Evolutionary conservation across 2,888 invertebrate species (phyloP).

Genomic region (Pycnomerus fuliginosus): DNA sequence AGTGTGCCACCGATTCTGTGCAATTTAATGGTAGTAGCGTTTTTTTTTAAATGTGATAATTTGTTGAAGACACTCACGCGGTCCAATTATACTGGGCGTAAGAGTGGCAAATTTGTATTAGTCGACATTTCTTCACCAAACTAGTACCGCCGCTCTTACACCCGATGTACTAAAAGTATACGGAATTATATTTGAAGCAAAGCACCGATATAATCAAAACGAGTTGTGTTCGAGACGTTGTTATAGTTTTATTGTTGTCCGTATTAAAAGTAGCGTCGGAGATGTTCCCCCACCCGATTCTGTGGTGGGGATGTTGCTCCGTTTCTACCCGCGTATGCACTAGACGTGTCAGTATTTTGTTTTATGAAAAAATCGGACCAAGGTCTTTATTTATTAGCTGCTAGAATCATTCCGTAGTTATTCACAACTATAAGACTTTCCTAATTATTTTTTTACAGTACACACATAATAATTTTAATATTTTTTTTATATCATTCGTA

Average conservation of each 20-base stretch:
- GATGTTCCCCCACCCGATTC: no score
- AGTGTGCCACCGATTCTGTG: constrained; percentile 50
- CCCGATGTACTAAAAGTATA: no score
- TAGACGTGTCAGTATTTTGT: constrained; percentile 48
- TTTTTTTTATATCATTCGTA: constrained; percentile 50
- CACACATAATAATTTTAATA: constrained; percentile 47
- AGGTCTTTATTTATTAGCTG: constrained; percentile 38
- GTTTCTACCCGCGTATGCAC: constrained; percentile 28
- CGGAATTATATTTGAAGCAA: no score
- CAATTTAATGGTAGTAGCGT: constrained; percentile 40
- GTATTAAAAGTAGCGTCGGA: constrained; percentile 30
- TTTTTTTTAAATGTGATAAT: constrained; percentile 42
- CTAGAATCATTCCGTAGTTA: constrained; percentile 51
- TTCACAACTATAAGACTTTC: constrained; percentile 52
- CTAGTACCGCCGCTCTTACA: no score
- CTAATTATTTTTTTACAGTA: constrained; percentile 53
- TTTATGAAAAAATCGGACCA: constrained; percentile 41
- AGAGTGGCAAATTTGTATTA: no score
- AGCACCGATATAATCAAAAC: constrained; percentile 20
- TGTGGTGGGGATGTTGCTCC: no score
- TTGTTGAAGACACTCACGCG: constrained; percentile 43
- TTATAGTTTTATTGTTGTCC: constrained; percentile 11
- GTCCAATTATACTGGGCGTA: no score
- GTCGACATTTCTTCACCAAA: no score
- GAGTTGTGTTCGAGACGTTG: constrained; percentile 15